Conservation (phyloP, 2,797 vertebrate genomes). For the Sebastolobus altivelis region DNA sequence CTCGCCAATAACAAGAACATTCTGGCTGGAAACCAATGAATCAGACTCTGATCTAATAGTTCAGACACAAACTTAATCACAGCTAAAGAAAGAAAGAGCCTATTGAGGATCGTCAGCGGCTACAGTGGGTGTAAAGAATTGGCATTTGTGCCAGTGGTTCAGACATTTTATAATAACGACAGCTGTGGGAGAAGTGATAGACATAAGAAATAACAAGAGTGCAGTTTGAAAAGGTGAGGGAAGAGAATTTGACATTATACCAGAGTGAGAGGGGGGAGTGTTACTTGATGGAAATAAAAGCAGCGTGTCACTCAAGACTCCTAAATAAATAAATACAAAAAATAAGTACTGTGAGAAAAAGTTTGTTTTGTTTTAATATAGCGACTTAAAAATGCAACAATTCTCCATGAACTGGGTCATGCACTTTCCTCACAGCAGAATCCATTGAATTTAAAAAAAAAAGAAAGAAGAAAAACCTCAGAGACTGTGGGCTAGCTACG, state of each 20-base stretch:
- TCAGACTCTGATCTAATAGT: conserved; percentile 69
- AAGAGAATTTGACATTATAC: conserved; percentile 18
- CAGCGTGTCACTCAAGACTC: not conserved
- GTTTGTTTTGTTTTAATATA: not conserved
- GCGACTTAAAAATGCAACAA: not conserved
- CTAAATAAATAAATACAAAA: not conserved
- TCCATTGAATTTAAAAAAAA: not conserved
- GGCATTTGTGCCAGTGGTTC: conserved; percentile 37
- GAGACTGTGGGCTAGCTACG: not conserved
- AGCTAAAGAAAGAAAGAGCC: conserved; percentile 39
- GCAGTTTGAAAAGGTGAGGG: conserved; percentile 13
- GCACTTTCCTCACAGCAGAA: not conserved
- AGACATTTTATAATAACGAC: conserved; percentile 14
- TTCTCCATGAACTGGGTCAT: not conserved
- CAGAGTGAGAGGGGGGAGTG: not conserved
- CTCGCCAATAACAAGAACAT: conserved; percentile 57
- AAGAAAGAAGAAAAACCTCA: not conserved
- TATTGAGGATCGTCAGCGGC: conserved; percentile 32
- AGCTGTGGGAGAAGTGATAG: conserved; percentile 35
- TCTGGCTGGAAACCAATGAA: conserved; percentile 60
- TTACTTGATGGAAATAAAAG: not conserved
- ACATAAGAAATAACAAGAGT: conserved; percentile 16
- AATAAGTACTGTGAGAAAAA: not conserved
- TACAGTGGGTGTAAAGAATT: conserved; percentile 10
- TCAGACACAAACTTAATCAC: conserved; percentile 68